Evolutionary conservation across 2,113 vertebrate genomes (phyloP).

Genomic region (Phyllostomus hastatus): DNA sequence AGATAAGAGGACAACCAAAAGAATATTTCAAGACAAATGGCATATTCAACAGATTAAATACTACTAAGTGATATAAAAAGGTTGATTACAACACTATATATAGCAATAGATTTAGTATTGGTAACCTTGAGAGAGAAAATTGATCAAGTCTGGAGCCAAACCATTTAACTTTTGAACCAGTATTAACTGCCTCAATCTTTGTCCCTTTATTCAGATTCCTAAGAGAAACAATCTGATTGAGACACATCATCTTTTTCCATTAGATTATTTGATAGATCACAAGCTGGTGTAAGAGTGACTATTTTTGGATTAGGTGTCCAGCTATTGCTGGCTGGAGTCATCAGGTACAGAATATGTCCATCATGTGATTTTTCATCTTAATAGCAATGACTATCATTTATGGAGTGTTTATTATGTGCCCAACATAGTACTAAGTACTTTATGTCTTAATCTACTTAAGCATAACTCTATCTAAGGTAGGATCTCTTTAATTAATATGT

Average conservation of each 20-base stretch:
- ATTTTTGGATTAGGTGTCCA: not conserved
- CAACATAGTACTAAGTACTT: not conserved
- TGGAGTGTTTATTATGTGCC: slow-evolving; percentile 27
- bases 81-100: not conserved
- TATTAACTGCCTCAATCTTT: not conserved
- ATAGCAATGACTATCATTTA: not conserved
- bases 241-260: not conserved
- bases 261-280: not conserved
- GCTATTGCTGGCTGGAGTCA: not conserved
- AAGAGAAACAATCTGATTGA: not conserved
- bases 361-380: not conserved
- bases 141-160: not conserved
- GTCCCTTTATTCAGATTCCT: slow-evolving; percentile 15
- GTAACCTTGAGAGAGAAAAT: not conserved
- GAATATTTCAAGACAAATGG: not conserved
- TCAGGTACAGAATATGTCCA: not conserved
- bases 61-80: slow-evolving; percentile 8
- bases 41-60: not conserved
- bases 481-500: slow-evolving; percentile 9
- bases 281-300: not conserved
- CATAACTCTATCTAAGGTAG: not conserved
- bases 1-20: not conserved
- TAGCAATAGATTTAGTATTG: not conserved
- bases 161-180: not conserved
- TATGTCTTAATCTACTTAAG: slow-evolving; percentile 12